These are phyloP conservation scores for Tamandua tetradactyla DNA, from an alignment of 2,797 vertebrate species.

Conservation along the genomic window DNA sequence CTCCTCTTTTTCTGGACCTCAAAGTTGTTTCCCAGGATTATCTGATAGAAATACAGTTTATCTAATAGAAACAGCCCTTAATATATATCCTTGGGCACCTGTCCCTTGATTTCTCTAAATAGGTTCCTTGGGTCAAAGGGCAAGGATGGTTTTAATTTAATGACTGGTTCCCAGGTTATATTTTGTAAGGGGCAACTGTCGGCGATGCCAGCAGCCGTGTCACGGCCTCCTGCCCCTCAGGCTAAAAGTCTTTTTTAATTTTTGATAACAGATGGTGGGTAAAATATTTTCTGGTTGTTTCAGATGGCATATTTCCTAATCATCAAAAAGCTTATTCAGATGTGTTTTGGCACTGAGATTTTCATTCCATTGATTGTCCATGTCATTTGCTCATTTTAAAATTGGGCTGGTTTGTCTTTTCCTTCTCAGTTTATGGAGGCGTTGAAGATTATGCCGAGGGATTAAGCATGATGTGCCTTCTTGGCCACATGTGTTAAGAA, in stretches of 20 bases:
- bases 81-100: not conserved
- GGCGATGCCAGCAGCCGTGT: no score
- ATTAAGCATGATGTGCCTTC: not conserved
- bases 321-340: not conserved
- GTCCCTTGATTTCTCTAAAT: not conserved
- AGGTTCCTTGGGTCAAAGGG: not conserved
- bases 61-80: not conserved
- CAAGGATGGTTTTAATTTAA: not conserved
- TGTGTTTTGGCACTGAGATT: not conserved
- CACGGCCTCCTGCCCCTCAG: not conserved
- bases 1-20: not conserved
- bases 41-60: no score
- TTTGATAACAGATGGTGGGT: not conserved
- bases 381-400: not conserved
- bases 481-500: not conserved
- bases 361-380: not conserved
- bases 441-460: not conserved
- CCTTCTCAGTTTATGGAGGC: not conserved
- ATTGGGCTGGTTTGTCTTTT: not conserved
- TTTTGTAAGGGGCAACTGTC: not conserved
- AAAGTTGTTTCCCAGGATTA: not conserved
- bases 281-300: not conserved
- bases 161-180: not conserved
- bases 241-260: not conserved
- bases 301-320: not conserved